Conservation (phyloP, 2,113 vertebrate genomes). For the Mus musculus region GRCm39 chrX:41631001-41631500, state of each 20-base stretch:
- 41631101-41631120: neutral
- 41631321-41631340: conserved; percentile 57
- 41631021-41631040: conserved; percentile 18
- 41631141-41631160: neutral
- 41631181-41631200: neutral
- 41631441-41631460: conserved; percentile 18
- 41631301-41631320: conserved; percentile 46
- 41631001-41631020: conserved; percentile 16
- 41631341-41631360: conserved; percentile 12
- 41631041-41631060: neutral
- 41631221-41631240: conserved; percentile 16
- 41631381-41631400: conserved; percentile 34
- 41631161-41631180: too few relatives aligned
- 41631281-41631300: conserved; percentile 13
- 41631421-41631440: conserved; percentile 22
- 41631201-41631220: neutral
- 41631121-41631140: neutral
- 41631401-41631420: conserved; percentile 33
- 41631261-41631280: conserved; percentile 30
- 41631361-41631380: neutral
- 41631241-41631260: conserved; percentile 27
- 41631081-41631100: neutral
- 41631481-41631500: conserved; percentile 12
- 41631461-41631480: neutral
- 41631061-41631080: neutral